Evolutionary conservation across 2,888 invertebrate genomes (phyloP).

Genomic region (Saturnia japonica): DNA sequence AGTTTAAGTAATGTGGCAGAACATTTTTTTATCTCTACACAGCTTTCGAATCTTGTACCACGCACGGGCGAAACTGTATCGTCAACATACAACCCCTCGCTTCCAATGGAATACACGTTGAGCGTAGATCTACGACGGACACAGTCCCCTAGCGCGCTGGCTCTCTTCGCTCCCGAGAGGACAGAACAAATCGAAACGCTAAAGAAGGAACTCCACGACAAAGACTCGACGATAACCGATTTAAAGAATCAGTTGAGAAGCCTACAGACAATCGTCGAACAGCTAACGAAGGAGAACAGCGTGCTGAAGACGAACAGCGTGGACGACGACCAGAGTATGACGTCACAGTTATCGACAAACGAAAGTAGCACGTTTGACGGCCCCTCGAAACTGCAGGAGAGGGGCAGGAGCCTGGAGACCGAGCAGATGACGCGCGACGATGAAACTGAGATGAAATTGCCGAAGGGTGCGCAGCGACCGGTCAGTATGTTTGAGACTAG

Average conservation of each 20-base stretch:
- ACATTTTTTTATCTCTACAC: slow-evolving; percentile 23
- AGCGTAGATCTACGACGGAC: slow-evolving; percentile 40
- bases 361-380: slow-evolving; percentile 54
- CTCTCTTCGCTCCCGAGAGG: slow-evolving; percentile 36
- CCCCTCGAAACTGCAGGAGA: slow-evolving; percentile 50
- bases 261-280: slow-evolving; percentile 86
- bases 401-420: slow-evolving; percentile 71
- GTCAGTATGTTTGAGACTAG: slow-evolving; percentile 94
- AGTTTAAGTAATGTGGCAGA: neutral
- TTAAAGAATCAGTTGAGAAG: slow-evolving; percentile 83
- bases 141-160: slow-evolving; percentile 44
- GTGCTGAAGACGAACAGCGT: slow-evolving; percentile 84
- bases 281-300: slow-evolving; percentile 90
- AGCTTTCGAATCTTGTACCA: slow-evolving; percentile 59
- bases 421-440: slow-evolving; percentile 67
- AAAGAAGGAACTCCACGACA: slow-evolving; percentile 82
- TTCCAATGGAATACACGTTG: slow-evolving; percentile 57
- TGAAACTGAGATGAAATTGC: slow-evolving; percentile 72
- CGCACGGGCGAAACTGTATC: slow-evolving; percentile 66
- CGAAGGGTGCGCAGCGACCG: slow-evolving; percentile 84
- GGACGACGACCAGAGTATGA: slow-evolving; percentile 69
- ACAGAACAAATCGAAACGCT: slow-evolving; percentile 61
- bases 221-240: slow-evolving; percentile 85
- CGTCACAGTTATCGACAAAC: slow-evolving; percentile 66
- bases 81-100: slow-evolving; percentile 65